phyloP scores from a whole-genome alignment of 2,113 vertebrate genomes.

The Noctilio leporinus region DNA sequence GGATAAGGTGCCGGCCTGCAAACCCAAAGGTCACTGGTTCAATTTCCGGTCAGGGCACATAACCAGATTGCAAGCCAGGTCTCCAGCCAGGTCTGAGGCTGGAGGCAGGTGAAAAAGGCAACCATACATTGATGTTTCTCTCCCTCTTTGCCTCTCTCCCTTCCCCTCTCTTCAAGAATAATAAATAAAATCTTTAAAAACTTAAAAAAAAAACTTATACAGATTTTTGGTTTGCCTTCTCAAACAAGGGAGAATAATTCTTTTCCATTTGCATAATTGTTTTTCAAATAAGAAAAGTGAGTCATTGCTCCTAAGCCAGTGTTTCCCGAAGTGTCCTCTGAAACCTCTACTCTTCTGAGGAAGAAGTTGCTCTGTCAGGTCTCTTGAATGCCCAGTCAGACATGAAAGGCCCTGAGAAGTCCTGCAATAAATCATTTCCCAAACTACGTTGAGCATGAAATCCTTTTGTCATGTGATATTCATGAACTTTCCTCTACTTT shows the following conservation, averaged over 20 bases:
- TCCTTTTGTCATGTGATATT: not conserved
- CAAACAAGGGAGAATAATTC: not conserved
- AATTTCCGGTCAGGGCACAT: too few relatives aligned
- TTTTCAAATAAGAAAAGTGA: not conserved
- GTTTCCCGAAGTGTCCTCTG: not conserved
- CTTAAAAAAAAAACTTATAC: not conserved
- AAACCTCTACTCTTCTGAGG: not conserved
- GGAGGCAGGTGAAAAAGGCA: too few relatives aligned
- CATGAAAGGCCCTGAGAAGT: not conserved
- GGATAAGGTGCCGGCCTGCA: too few relatives aligned
- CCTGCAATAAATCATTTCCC: not conserved
- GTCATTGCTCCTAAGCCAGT: not conserved
- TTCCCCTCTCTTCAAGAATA: too few relatives aligned
- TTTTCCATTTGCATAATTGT: not conserved
- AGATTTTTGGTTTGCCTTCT: constrained; percentile 1
- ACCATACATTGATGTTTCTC: too few relatives aligned
- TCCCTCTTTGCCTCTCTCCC: too few relatives aligned
- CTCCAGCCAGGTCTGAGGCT: too few relatives aligned
- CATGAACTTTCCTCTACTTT: not conserved
- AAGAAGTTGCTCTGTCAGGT: not conserved
- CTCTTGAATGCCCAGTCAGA: not conserved
- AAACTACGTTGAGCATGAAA: not conserved
- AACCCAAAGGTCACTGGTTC: too few relatives aligned
- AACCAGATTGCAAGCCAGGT: too few relatives aligned
- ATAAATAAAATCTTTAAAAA: too few relatives aligned